Percentiles rank a stretch among this genome's conserved stretches.
Conservation (phyloP, 2,113 vertebrate genomes). For the Mola mola region DNA sequence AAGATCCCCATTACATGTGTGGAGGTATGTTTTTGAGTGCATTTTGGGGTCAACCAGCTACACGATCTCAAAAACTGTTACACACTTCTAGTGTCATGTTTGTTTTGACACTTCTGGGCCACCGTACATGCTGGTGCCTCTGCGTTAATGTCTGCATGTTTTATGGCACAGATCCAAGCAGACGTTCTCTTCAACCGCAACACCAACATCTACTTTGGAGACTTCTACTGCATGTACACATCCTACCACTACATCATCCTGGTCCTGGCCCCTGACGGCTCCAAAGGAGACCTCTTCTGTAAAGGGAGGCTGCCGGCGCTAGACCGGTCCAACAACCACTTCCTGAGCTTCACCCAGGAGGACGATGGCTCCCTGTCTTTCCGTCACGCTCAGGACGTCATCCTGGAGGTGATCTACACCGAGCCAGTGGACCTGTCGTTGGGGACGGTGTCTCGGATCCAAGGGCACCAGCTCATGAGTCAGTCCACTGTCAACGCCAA, state of each 20-base stretch:
- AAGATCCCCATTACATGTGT: too few species aligned
- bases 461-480: conserved; percentile 97
- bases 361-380: conserved; percentile 88
- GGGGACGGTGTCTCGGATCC: conserved; percentile 95
- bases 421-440: conserved; percentile 92
- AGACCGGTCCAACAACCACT: conserved; percentile 92
- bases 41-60: too few species aligned
- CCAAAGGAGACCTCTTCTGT: conserved; percentile 94
- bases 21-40: too few species aligned
- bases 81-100: too few species aligned
- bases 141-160: too few species aligned
- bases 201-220: conserved; percentile 97
- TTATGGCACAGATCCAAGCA: background rate
- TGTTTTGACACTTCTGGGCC: too few species aligned
- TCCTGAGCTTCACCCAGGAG: conserved; percentile 88
- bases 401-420: conserved; percentile 98
- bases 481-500: conserved; percentile 96
- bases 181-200: conserved; percentile 92
- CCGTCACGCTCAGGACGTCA: conserved; percentile 97
- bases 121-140: too few species aligned
- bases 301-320: conserved; percentile 96
- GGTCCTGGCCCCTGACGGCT: conserved; percentile 92
- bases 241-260: conserved; percentile 99
- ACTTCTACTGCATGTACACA: conserved; percentile 99
- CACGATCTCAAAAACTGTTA: too few species aligned